phyloP scores from a whole-genome alignment of 1,140 invertebrate species.

The Drosophila lacertosa region DNA sequence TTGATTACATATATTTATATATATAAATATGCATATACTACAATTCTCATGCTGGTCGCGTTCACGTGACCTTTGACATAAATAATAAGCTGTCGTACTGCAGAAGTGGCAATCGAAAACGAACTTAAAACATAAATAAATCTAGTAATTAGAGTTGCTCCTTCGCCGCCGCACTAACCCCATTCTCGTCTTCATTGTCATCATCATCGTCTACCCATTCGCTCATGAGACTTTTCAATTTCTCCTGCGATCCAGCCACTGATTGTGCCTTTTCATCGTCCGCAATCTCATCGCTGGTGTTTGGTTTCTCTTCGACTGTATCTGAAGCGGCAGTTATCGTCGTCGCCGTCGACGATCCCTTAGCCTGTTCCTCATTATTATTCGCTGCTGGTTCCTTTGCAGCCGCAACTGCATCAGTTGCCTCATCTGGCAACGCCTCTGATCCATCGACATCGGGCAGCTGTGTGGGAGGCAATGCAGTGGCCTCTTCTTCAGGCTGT shows the following conservation, averaged over 20 bases:
- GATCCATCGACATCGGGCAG: conserved; percentile 15
- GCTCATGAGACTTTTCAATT: conserved; percentile 78
- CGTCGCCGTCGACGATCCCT: conserved; percentile 14
- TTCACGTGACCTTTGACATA: background rate
- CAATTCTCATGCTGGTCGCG: conserved; percentile 16
- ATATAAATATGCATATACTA: conserved; percentile 18
- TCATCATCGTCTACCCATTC: conserved; percentile 82
- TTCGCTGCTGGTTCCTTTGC: conserved; percentile 15
- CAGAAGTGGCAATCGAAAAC: conserved; percentile 38
- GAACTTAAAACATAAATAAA: conserved; percentile 82
- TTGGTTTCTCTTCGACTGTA: conserved; percentile 35
- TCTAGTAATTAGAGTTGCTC: conserved; percentile 77
- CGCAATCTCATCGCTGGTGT: conserved; percentile 27
- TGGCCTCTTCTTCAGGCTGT: conserved; percentile 13
- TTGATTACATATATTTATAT: conserved; percentile 17
- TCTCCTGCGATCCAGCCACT: conserved; percentile 35
- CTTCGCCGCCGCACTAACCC: conserved; percentile 68
- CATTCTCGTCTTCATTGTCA: conserved; percentile 73
- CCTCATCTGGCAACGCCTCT: conserved; percentile 14
- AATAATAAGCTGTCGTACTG: conserved; percentile 10
- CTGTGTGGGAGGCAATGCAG: conserved; percentile 23
- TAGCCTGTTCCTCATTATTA: conserved; percentile 20
- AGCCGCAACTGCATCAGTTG: background rate
- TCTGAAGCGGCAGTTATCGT: background rate
- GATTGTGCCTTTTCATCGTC: conserved; percentile 39